Conservation (phyloP, 2,113 vertebrate species). For the Daboia siamensis region DNA sequence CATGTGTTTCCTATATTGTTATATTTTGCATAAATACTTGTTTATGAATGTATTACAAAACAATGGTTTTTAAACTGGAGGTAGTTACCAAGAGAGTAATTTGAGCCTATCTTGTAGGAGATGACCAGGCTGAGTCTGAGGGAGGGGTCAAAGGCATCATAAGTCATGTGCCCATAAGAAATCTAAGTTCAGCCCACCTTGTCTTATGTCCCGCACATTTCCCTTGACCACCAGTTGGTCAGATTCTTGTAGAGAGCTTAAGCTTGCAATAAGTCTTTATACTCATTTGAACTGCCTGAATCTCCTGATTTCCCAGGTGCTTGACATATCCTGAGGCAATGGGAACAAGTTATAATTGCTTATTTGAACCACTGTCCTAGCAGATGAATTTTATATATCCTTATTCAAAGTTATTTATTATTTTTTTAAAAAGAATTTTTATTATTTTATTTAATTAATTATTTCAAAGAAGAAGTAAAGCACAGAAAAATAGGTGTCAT, state of each 20-base stretch:
- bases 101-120: background rate
- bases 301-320: too few relatives aligned
- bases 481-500: background rate
- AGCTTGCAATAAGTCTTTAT: too few relatives aligned
- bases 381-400: background rate
- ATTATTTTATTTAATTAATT: background rate
- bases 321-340: background rate
- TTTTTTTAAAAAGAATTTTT: background rate
- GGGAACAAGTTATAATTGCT: background rate
- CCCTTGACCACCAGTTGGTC: too few relatives aligned
- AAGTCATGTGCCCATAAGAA: background rate
- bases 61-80: background rate
- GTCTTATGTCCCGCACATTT: too few relatives aligned
- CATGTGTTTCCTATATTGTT: background rate
- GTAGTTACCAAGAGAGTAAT: background rate
- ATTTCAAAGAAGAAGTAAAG: background rate
- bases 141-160: background rate
- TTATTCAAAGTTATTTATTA: background rate
- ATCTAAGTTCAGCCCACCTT: too few relatives aligned
- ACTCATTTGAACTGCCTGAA: too few relatives aligned
- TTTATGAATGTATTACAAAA: background rate
- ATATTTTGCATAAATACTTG: background rate
- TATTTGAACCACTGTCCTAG: background rate
- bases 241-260: too few relatives aligned
- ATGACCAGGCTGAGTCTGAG: background rate